These are phyloP conservation scores for Aphis gossypii DNA, from an alignment of 1,140 invertebrate species.

Conservation along the genomic window DNA sequence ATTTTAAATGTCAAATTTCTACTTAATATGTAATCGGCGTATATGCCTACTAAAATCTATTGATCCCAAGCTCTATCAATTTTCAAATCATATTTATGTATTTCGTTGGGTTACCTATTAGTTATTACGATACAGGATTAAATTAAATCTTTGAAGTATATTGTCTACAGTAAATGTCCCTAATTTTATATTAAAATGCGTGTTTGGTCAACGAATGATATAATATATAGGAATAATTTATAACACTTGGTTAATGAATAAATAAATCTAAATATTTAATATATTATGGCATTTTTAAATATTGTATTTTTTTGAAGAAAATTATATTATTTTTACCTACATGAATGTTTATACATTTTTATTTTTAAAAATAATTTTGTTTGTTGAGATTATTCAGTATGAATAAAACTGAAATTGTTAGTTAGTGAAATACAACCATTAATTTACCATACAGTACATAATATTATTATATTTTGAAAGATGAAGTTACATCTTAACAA, in stretches of 20 bases:
- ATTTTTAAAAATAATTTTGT: neutral
- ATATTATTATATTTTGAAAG: neutral
- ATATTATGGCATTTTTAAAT: neutral
- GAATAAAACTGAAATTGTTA: neutral
- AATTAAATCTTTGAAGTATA: neutral
- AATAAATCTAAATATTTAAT: neutral
- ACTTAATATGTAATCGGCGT: no score
- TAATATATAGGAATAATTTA: neutral
- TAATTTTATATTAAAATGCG: no score
- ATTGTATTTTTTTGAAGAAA: neutral
- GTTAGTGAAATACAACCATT: neutral
- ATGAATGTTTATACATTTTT: neutral
- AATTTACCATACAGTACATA: neutral
- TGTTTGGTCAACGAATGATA: no score
- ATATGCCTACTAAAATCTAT: no score
- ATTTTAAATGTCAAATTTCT: no score
- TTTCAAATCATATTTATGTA: neutral
- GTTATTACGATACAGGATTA: neutral
- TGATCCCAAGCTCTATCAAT: neutral
- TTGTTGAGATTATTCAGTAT: neutral
- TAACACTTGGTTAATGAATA: neutral
- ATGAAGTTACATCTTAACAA: neutral
- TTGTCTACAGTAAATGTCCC: neutral
- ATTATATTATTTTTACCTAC: neutral
- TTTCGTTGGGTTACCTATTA: neutral